Base-by-base conservation (phyloP, 2,797 vertebrate genomes). In the Gymnodraco acuticeps region DNA sequence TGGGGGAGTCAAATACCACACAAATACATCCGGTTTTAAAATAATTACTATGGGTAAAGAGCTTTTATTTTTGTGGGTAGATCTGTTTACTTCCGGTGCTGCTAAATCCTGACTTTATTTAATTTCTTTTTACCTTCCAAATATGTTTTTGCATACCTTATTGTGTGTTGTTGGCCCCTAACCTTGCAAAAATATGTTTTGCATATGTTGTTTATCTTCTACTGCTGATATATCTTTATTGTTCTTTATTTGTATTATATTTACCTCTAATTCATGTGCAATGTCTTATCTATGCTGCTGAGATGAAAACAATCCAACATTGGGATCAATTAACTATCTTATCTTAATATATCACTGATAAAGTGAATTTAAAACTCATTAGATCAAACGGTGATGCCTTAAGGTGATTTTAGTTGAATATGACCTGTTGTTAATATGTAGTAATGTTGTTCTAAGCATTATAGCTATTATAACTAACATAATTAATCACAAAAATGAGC, bases 41-140 rank as follows among this genome's bases (percentile, higher is more conserved):
- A 23, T 43, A 10, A 63, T 3, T 1, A 13, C 13, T 60, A 9
- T 16, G 4, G 8, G 19, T 27, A 1, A 23, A 14, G 1, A 3
- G 45, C 72, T 82, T 81, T 86, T 83, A 87, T 77, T 80, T 86
- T 0, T 54, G n/a, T 59, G 52, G 52, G 41, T 12, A 14, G 1
- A 33, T 27, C 2, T 42, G 0, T 5, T 0, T 1, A 75, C 60
- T 77, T 84, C 78, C 83, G 23, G 68, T 78, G 45, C 38, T 12
- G 4, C 33, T 42, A 38, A n/a, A 20, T 1, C 23, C 14, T 13
- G 2, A 31, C 17, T 12, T 12, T 38, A 27, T 2, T 17, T 23
- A 23, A 23, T 23, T 23, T 23, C 0, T 23, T 23, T 23, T 23
- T 23, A 23, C 23, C 23, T 2, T 23, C 10, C 10, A 11, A 17